Conservation (phyloP, 1,140 invertebrate genomes). For the Drosophila arawakana region DNA sequence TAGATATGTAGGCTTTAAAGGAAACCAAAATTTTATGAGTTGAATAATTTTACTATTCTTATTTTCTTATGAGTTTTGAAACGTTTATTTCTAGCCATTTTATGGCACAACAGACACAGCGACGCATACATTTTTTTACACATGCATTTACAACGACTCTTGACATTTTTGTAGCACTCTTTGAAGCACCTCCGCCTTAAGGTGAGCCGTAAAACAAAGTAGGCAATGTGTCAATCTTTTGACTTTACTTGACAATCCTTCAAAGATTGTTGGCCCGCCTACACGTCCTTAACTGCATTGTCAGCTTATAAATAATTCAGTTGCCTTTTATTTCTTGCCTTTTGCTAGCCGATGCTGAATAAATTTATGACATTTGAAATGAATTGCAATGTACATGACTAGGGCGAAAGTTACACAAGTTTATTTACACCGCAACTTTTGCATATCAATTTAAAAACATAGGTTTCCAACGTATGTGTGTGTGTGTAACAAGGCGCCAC, state of each 20-base stretch:
- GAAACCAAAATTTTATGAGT: too few relatives aligned
- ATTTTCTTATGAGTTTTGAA: too few relatives aligned
- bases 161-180: conserved; percentile 16
- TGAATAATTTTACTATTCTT: too few relatives aligned
- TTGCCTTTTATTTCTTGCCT: conserved; percentile 21
- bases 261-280: background rate
- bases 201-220: conserved; percentile 16
- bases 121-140: background rate
- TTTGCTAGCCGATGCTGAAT: conserved; percentile 16
- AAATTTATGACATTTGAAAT: conserved; percentile 47
- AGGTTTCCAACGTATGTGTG: background rate
- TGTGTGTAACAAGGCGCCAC: background rate
- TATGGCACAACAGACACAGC: background rate
- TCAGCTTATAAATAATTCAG: conserved; percentile 47
- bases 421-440: conserved; percentile 52
- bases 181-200: conserved; percentile 19
- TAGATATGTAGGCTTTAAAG: too few relatives aligned
- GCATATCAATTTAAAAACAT: conserved; percentile 51
- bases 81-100: too few relatives aligned
- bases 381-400: conserved; percentile 24
- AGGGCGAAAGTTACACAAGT: conserved; percentile 26
- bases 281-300: background rate
- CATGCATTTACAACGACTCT: background rate
- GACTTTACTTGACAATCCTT: conserved; percentile 30
- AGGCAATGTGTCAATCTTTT: conserved; percentile 17